Conservation (phyloP, 2,888 invertebrate genomes). For the Orthonevra nobilis region DNA sequence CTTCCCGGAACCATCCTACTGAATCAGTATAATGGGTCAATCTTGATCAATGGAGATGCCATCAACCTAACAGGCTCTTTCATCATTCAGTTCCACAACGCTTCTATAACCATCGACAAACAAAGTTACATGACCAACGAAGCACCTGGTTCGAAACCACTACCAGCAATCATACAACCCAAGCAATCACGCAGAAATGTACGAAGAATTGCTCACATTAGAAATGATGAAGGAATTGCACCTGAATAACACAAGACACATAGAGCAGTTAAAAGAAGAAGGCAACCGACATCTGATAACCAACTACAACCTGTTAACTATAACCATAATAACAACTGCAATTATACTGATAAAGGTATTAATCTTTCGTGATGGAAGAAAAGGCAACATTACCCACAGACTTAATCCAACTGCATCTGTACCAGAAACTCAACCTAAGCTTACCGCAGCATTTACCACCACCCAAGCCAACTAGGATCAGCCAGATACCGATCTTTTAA, state of each 20-base stretch:
- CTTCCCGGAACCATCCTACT: constrained; percentile 23
- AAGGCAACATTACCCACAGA: too few relatives aligned
- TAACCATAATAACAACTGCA: too few relatives aligned
- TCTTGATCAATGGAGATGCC: background rate
- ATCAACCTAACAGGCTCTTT: constrained; percentile 18
- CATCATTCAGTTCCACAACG: constrained; percentile 34
- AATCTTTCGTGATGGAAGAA: too few relatives aligned
- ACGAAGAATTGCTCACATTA: constrained; percentile 12
- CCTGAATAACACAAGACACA: background rate
- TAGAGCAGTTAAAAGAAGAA: constrained; percentile 2
- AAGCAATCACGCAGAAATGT: too few relatives aligned
- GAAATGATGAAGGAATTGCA: constrained; percentile 8
- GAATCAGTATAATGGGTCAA: constrained; percentile 32
- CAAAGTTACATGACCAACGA: constrained; percentile 14
- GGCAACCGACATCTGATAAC: too few relatives aligned
- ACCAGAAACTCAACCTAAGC: too few relatives aligned
- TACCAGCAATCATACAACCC: constrained; percentile 37
- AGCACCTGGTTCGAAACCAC: constrained; percentile 4
- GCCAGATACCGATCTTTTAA: constrained; percentile 3
- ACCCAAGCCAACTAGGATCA: background rate
- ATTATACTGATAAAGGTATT: too few relatives aligned
- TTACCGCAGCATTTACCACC: too few relatives aligned
- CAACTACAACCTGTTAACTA: too few relatives aligned
- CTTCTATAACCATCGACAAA: constrained; percentile 13
- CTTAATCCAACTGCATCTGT: too few relatives aligned